phyloP scores from a whole-genome alignment of 2,113 vertebrate species.

The Microcebus tavaratra region DNA sequence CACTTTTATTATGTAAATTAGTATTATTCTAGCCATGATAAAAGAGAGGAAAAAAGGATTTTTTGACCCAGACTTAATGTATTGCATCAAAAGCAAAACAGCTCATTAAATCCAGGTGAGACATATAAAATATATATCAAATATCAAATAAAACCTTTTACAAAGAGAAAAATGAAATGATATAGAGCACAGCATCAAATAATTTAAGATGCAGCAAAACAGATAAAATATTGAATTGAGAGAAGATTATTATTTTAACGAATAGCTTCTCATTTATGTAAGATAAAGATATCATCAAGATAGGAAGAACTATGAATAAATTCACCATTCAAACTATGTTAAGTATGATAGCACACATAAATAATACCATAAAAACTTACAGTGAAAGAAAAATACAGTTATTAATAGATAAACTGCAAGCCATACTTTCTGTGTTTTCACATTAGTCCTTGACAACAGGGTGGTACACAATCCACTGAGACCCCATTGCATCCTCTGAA shows the following conservation, averaged over 20 bases:
- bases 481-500: neutral
- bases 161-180: neutral
- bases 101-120: slow-evolving; percentile 25
- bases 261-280: neutral
- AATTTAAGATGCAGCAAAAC: neutral
- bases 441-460: neutral
- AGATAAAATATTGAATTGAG: neutral
- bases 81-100: slow-evolving; percentile 14
- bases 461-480: neutral
- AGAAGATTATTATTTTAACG: neutral
- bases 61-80: neutral
- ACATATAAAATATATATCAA: neutral
- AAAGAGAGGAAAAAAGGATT: neutral
- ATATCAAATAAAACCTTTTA: neutral
- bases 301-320: neutral
- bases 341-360: neutral
- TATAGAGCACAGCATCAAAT: neutral
- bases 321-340: neutral
- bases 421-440: neutral
- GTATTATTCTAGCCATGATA: neutral
- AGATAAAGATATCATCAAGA: neutral
- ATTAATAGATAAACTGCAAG: neutral
- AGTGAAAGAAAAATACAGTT: neutral
- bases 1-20: neutral
- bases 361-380: neutral